Evolutionary conservation across 2,113 vertebrate genomes (phyloP).

Genomic region (Scartelaos histophorus): DNA sequence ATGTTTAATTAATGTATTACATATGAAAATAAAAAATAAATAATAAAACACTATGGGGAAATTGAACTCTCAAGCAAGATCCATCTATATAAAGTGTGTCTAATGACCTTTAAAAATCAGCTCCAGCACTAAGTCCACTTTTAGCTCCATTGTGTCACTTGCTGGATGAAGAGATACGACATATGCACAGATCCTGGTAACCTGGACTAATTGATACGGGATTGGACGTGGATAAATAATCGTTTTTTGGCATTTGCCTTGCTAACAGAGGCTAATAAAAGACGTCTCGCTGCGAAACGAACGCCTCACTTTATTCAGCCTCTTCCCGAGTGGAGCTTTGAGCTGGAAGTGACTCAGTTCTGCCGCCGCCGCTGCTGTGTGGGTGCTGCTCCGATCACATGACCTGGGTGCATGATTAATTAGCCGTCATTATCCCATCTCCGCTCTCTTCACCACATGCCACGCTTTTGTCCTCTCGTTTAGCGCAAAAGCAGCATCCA

Average conservation of each 20-base stretch:
- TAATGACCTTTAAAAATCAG: background rate
- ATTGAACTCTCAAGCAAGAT: background rate
- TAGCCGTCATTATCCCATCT: constrained; percentile 73
- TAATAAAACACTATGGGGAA: background rate
- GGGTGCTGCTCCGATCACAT: constrained; percentile 41
- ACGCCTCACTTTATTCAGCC: constrained; percentile 51
- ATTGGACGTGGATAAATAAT: constrained; percentile 39
- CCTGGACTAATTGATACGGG: constrained; percentile 26
- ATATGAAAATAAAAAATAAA: background rate
- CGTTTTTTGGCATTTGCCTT: constrained; percentile 28
- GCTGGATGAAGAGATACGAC: background rate
- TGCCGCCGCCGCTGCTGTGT: constrained; percentile 32
- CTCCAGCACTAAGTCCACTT: background rate
- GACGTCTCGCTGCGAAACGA: constrained; percentile 31
- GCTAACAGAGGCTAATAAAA: constrained; percentile 37
- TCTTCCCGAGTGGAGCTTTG: constrained; percentile 44
- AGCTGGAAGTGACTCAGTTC: constrained; percentile 62
- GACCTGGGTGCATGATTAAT: constrained; percentile 67
- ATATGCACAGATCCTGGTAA: constrained; percentile 4
- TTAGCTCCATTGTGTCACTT: background rate
- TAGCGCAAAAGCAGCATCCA: constrained; percentile 53
- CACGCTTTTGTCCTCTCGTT: constrained; percentile 63
- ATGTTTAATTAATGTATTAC: too few relatives aligned
- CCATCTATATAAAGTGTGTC: background rate
- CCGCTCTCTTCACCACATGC: constrained; percentile 56